These are phyloP conservation scores for Atrichornis clamosus DNA, from an alignment of 2,113 vertebrate species.

Conservation along the genomic window DNA sequence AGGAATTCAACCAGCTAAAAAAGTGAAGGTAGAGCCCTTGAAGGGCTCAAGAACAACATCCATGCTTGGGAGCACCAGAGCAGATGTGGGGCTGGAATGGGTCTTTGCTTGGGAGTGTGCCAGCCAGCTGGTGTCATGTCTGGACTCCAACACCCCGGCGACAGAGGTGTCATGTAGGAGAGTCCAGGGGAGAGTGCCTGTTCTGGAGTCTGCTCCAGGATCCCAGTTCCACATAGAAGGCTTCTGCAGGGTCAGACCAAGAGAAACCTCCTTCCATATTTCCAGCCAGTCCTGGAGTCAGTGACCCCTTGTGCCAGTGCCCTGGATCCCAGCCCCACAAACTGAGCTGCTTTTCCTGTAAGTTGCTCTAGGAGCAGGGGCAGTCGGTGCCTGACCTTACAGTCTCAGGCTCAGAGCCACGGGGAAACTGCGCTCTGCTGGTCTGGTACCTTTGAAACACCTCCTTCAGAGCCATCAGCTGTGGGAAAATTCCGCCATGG, in stretches of 20 bases:
- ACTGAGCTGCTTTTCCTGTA: background rate
- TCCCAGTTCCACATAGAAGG: background rate
- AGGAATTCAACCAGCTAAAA: background rate
- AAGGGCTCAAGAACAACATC: background rate
- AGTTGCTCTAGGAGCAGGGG: fast-evolving
- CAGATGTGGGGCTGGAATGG: background rate
- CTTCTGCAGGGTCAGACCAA: background rate
- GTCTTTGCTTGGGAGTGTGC: background rate
- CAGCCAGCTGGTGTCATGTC: background rate
- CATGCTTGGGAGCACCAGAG: background rate
- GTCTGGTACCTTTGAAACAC: background rate
- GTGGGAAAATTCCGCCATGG: background rate
- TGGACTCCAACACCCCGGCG: background rate
- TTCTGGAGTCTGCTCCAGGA: background rate
- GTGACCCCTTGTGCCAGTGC: background rate
- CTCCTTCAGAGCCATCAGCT: background rate
- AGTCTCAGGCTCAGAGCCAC: background rate
- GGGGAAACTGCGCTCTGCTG: background rate
- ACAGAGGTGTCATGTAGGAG: background rate
- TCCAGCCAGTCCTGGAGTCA: background rate
- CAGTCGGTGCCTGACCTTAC: background rate
- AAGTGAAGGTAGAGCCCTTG: background rate
- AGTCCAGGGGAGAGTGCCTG: background rate
- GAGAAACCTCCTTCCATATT: background rate
- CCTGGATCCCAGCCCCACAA: background rate